Conservation (phyloP, 2,113 vertebrate genomes). For the Dasypus novemcinctus region DNA sequence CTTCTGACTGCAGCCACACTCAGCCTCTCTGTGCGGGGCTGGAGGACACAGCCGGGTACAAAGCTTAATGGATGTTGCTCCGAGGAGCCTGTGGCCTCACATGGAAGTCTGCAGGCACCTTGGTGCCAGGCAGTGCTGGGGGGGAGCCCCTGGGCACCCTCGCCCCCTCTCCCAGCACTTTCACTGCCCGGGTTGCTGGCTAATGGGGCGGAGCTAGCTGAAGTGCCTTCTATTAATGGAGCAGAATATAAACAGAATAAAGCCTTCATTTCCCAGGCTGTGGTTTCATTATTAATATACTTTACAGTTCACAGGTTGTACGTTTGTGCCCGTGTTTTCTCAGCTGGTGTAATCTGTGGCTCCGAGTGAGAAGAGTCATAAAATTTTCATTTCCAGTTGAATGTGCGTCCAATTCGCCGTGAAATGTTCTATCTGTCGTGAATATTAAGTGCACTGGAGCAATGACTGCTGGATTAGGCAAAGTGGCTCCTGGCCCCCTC, state of each 20-base stretch:
- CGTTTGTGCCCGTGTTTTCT: slow-evolving; percentile 87
- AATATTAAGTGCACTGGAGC: slow-evolving; percentile 85
- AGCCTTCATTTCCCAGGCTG: slow-evolving; percentile 87
- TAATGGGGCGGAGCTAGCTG: slow-evolving; percentile 86
- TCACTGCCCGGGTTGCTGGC: slow-evolving; percentile 74
- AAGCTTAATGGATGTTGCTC: not conserved
- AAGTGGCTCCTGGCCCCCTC: slow-evolving; percentile 60
- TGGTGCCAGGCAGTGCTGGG: accelerated
- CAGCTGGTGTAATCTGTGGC: slow-evolving; percentile 86
- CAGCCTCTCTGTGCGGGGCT: accelerated
- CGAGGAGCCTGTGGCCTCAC: not conserved
- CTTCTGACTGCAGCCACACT: not conserved
- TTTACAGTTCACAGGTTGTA: slow-evolving; percentile 90
- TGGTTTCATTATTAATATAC: slow-evolving; percentile 90
- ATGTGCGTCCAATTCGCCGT: slow-evolving; percentile 87
- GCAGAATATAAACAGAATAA: slow-evolving; percentile 90
- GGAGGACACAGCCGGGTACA: accelerated
- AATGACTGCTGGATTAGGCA: slow-evolving; percentile 75
- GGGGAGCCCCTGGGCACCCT: accelerated
- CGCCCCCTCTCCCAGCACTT: not conserved
- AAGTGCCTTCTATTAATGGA: slow-evolving; percentile 86
- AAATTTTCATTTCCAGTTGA: slow-evolving; percentile 90
- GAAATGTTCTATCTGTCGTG: slow-evolving; percentile 88
- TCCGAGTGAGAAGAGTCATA: slow-evolving; percentile 87
- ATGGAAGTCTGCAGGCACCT: not conserved